Percentiles rank a stretch among this genome's conserved stretches.
These are phyloP conservation scores for Zosterops borbonicus DNA, from an alignment of 2,113 vertebrate species.

Conservation along the genomic window DNA sequence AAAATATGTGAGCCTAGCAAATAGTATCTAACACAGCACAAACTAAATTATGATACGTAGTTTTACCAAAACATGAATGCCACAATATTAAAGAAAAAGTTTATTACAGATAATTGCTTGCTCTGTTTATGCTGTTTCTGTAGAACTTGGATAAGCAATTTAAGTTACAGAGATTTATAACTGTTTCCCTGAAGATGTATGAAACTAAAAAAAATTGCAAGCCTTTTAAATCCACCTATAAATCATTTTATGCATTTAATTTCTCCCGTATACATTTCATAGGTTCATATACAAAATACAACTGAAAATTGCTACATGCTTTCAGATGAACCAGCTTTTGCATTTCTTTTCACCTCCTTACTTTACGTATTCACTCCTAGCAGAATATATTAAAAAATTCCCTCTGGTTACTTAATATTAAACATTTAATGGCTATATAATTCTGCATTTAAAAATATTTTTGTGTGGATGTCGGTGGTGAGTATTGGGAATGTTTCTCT, in stretches of 20 bases:
- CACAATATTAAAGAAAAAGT: slow-evolving; percentile 73
- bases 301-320: slow-evolving; percentile 60
- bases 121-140: slow-evolving; percentile 68
- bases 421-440: background rate
- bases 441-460: background rate
- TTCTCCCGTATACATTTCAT: slow-evolving; percentile 70
- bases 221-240: slow-evolving; percentile 72
- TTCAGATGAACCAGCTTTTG: slow-evolving; percentile 36
- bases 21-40: background rate
- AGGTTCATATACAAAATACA: slow-evolving; percentile 37
- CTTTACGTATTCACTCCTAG: background rate
- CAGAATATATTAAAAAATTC: slow-evolving; percentile 45
- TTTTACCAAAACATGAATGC: slow-evolving; percentile 51
- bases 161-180: slow-evolving; percentile 78
- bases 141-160: slow-evolving; percentile 72
- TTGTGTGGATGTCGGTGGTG: background rate
- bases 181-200: slow-evolving; percentile 75
- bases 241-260: slow-evolving; percentile 77
- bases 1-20: background rate
- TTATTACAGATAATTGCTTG: slow-evolving; percentile 79
- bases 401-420: background rate
- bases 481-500: background rate
- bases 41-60: slow-evolving; percentile 40
- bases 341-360: background rate
- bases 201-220: slow-evolving; percentile 71